Base-by-base conservation (phyloP, 2,797 vertebrate genomes). In the Triplophysa bombifrons region DNA sequence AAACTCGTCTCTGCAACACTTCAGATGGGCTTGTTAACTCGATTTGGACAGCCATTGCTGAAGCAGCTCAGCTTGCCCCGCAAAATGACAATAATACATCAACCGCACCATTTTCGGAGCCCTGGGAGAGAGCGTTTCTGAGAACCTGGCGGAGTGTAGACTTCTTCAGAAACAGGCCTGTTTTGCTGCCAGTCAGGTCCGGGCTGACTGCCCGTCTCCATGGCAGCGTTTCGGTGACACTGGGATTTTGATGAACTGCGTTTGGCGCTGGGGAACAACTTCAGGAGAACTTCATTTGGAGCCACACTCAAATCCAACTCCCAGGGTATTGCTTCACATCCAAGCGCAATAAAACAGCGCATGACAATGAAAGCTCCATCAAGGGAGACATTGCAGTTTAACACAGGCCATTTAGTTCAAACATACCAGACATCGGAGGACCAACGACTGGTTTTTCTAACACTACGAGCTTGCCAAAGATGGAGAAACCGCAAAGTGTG, bases 21-120 rank as follows among this genome's bases (percentile, higher is more conserved):
- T 80, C 25, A 55, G 48, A 82, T 55, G 53, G 53, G 71, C 58
- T 82, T 80, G 61, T 48, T 84, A 84, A 84, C 80, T 78, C 56
- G 44, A 78, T 77, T 78, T 81, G 41, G 25, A 78, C 72, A 72
- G 53, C 80, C 56, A 80, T 76, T 48, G 51, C 63, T 73, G 44
- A 72, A 68, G 27, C 71, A 27, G 73, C 17, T 48, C 38, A 22
- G 8, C 74, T 74, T 79, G 38, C 13, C 46, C 41, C 19, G 13
- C 16, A 22, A 83, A 80, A 80, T 76, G 63, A 76, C 73, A 81
- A 80, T 56, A 76, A 83, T 72, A 74, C 53, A 80, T 72, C 81
- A 80, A 48, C 44, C 30, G 55, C 27, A 51, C 53, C 27, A 53
- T 66, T 60, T 74, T 61, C 41, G 51, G 63, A 65, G 51, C 48